Percentiles rank a stretch among this genome's conserved stretches.
Conservation (phyloP, 2,113 vertebrate genomes). For the Piliocolobus tephrosceles region DNA sequence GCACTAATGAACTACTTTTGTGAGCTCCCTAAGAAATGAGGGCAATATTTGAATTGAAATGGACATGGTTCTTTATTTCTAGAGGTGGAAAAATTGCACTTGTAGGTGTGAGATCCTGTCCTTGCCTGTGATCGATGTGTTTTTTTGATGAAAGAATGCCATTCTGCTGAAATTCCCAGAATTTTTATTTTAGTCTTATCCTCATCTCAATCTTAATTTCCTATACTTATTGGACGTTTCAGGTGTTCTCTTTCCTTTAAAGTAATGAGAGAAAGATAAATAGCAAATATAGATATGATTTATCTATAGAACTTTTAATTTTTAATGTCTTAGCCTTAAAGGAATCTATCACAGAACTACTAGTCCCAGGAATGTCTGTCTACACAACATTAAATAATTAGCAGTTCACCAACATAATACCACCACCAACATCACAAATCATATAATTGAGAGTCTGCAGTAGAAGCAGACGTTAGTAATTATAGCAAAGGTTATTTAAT, state of each 20-base stretch:
- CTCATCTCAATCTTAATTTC: neutral
- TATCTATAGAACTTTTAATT: neutral
- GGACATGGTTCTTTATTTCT: neutral
- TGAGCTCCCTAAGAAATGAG: conserved; percentile 22
- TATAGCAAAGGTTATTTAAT: conserved; percentile 42
- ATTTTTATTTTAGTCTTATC: neutral
- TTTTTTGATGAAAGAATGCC: conserved; percentile 1
- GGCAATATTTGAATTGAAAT: conserved; percentile 8
- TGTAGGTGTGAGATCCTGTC: neutral
- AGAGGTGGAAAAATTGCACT: neutral
- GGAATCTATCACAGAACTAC: conserved; percentile 8
- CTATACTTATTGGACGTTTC: neutral
- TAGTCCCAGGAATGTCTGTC: neutral
- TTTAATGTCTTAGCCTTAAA: conserved; percentile 44
- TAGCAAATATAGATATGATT: conserved; percentile 17
- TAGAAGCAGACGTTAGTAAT: neutral
- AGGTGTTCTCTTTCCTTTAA: neutral
- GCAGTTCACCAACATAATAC: neutral
- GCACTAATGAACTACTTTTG: conserved; percentile 68
- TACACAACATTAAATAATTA: conserved; percentile 1
- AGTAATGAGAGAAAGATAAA: conserved; percentile 25
- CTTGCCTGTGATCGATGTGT: neutral
- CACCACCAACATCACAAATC: neutral
- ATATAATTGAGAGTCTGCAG: neutral
- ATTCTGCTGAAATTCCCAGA: neutral